Conservation (phyloP, 2,888 invertebrate genomes). For the Lagria hirta region DNA sequence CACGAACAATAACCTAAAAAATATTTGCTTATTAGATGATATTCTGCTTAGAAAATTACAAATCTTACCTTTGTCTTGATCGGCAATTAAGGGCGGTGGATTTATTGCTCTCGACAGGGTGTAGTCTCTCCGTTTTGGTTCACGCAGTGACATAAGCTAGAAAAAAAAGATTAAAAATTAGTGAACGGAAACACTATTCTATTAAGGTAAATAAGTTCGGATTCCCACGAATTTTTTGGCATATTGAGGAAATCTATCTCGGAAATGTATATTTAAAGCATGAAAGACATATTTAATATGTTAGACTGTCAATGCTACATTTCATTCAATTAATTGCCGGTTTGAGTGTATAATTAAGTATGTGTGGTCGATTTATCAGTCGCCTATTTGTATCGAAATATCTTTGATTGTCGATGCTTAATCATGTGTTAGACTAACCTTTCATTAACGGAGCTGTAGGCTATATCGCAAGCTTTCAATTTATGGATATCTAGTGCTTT, state of each 20-base stretch:
- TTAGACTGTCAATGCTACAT: conserved; percentile 23
- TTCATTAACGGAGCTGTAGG: conserved; percentile 32
- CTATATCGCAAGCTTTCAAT: conserved; percentile 10
- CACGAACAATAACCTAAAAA: conserved; percentile 68
- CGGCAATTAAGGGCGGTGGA: conserved; percentile 66
- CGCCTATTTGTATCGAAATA: conserved; percentile 37
- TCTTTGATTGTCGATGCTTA: conserved; percentile 35
- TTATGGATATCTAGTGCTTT: too few relatives aligned
- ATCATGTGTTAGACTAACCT: conserved; percentile 37
- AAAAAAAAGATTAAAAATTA: conserved; percentile 40
- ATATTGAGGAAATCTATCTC: too few relatives aligned
- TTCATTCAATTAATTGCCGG: conserved; percentile 23
- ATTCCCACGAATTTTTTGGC: too few relatives aligned
- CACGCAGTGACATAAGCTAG: conserved; percentile 60
- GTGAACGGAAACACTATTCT: too few relatives aligned
- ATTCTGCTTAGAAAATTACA: too few relatives aligned
- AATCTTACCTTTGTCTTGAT: conserved; percentile 66
- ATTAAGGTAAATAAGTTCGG: too few relatives aligned
- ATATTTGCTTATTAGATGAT: conserved; percentile 1
- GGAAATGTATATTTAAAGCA: conserved; percentile 25
- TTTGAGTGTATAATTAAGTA: conserved; percentile 35
- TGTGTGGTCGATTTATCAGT: conserved; percentile 42
- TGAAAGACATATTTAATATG: conserved; percentile 25
- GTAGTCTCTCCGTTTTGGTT: conserved; percentile 56
- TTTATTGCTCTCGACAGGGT: conserved; percentile 39